Conservation (phyloP, 2,113 vertebrate genomes). For the Euleptes europaea region DNA sequence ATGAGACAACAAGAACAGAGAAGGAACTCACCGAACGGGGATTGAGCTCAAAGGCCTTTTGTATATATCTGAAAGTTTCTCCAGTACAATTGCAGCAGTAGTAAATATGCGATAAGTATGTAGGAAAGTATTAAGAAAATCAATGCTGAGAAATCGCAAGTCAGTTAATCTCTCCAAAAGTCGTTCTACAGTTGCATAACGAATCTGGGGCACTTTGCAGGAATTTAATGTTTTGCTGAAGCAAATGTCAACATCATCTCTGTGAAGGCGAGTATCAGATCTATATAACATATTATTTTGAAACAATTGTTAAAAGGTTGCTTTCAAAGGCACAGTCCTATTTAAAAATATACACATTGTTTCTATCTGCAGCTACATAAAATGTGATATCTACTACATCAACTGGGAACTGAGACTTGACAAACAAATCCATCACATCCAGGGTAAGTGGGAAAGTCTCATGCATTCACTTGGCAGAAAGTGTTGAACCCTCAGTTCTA, state of each 20-base stretch:
- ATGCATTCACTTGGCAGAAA: neutral
- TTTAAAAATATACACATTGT: neutral
- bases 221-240: slow-evolving; percentile 99
- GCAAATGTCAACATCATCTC: slow-evolving; percentile 96
- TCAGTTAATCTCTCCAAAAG: slow-evolving; percentile 95
- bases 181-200: slow-evolving; percentile 93
- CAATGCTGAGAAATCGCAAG: slow-evolving; percentile 96
- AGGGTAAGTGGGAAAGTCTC: neutral
- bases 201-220: slow-evolving; percentile 99
- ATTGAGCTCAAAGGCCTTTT: slow-evolving; percentile 96
- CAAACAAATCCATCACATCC: neutral
- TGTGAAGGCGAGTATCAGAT: slow-evolving; percentile 95
- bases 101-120: slow-evolving; percentile 99
- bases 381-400: neutral
- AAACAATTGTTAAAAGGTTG: neutral
- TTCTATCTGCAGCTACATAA: neutral
- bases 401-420: neutral
- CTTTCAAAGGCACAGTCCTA: neutral
- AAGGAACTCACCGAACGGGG: slow-evolving; percentile 83
- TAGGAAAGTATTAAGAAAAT: slow-evolving; percentile 98
- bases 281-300: slow-evolving; percentile 69
- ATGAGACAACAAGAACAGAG: accelerated
- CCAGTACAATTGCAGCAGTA: slow-evolving; percentile 88
- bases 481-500: neutral
- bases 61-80: slow-evolving; percentile 95